Conservation (phyloP, 2,113 vertebrate species). For the Gallinago media region DNA sequence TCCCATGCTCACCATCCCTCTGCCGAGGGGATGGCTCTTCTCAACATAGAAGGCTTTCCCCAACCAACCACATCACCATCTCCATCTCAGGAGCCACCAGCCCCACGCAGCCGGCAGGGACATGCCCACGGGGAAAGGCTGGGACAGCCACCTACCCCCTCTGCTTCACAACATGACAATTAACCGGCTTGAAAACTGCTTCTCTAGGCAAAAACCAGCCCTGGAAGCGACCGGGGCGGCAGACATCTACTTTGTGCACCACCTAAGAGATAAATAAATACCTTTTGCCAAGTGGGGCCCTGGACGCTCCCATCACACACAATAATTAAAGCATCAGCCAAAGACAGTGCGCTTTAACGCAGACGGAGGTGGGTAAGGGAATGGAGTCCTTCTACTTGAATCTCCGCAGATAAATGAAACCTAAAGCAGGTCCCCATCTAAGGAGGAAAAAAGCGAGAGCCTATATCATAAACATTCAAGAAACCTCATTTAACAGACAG, state of each 20-base stretch:
- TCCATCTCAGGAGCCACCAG: not conserved
- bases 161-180: not conserved
- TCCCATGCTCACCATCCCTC: not conserved
- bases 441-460: not conserved
- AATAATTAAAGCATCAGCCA: not conserved
- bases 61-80: not conserved
- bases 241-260: not conserved
- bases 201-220: slow-evolving; percentile 27
- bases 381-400: not conserved
- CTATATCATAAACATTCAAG: not conserved
- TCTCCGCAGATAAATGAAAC: not conserved
- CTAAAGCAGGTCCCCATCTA: not conserved
- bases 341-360: not conserved
- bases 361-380: not conserved
- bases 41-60: not conserved
- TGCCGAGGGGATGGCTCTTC: not conserved
- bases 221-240: not conserved
- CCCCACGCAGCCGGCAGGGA: not conserved
- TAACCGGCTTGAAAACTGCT: slow-evolving; percentile 35
- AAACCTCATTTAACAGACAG: not conserved
- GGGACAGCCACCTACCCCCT: not conserved
- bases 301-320: not conserved
- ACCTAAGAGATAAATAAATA: not conserved
- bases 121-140: not conserved
- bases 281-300: not conserved